These are phyloP conservation scores for Harpagifer antarcticus DNA, from an alignment of 2,797 vertebrate genomes.

Conservation along the genomic window DNA sequence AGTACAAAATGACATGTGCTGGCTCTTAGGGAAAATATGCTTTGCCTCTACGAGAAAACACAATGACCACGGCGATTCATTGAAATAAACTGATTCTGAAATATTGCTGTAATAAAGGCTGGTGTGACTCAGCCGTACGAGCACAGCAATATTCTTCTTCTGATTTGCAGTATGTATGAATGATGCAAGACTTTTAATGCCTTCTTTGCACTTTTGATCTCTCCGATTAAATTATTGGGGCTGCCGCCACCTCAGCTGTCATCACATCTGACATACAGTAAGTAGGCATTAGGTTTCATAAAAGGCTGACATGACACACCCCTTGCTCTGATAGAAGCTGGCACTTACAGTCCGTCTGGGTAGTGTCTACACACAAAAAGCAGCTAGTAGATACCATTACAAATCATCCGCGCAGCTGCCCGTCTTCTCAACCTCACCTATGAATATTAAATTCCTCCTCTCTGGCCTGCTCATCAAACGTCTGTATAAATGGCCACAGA, in stretches of 20 bases:
- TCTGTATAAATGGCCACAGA: constrained; percentile 71
- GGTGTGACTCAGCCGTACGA: neutral
- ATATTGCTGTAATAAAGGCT: neutral
- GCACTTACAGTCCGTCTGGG: constrained; percentile 53
- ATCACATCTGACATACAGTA: constrained; percentile 54
- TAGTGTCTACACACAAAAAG: constrained; percentile 52
- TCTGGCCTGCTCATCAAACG: constrained; percentile 64
- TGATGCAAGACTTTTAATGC: constrained; percentile 28
- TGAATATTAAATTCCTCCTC: constrained; percentile 78
- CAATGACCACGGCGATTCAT: neutral
- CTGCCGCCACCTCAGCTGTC: constrained; percentile 44
- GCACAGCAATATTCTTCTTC: constrained; percentile 4
- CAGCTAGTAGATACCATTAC: constrained; percentile 75
- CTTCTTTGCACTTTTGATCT: constrained; percentile 33
- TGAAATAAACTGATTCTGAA: constrained; percentile 3
- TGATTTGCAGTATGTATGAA: constrained; percentile 17
- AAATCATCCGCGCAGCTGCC: constrained; percentile 52
- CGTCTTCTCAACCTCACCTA: constrained; percentile 65
- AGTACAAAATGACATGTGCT: neutral
- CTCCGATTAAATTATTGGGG: constrained; percentile 51
- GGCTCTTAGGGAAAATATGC: neutral
- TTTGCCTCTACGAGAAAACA: neutral
- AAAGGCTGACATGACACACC: constrained; percentile 69
- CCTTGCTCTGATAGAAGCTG: constrained; percentile 64
- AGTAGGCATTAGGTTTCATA: constrained; percentile 65